Conservation (phyloP, 2,888 invertebrate species). For the Pristionchus japonicus region DNA sequence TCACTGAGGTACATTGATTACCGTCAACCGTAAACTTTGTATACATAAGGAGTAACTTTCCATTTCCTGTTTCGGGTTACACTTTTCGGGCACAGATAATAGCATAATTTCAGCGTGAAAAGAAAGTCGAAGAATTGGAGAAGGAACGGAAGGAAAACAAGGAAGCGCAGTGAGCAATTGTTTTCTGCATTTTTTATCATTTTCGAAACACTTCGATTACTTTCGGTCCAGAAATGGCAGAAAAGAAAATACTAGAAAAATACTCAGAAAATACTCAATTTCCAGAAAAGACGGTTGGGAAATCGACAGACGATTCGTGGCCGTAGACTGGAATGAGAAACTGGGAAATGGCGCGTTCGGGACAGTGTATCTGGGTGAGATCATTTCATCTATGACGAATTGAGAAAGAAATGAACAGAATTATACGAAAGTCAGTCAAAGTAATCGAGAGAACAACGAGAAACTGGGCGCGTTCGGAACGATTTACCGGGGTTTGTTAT, state of each 20-base stretch:
- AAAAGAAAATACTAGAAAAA: not conserved
- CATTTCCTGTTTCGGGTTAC: no score
- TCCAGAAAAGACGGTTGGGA: conserved; percentile 34
- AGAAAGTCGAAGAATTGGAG: not conserved
- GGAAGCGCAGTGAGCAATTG: not conserved
- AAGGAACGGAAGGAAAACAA: not conserved
- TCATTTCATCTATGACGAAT: no score
- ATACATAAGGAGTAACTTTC: no score
- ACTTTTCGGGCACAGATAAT: no score
- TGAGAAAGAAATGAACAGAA: no score
- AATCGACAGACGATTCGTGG: not conserved
- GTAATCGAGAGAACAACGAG: no score
- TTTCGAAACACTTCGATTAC: no score
- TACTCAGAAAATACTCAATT: not conserved
- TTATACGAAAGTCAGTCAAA: no score
- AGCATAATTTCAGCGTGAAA: not conserved
- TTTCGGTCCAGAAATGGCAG: no score
- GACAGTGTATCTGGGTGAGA: conserved; percentile 19
- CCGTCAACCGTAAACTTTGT: not conserved
- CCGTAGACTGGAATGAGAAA: not conserved
- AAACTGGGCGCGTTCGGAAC: no score
- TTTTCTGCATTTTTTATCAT: not conserved
- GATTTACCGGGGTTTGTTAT: no score
- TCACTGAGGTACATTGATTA: not conserved
- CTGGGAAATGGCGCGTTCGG: conserved; percentile 37